Conservation (phyloP, 2,797 vertebrate genomes). For the Manis pentadactyla region DNA sequence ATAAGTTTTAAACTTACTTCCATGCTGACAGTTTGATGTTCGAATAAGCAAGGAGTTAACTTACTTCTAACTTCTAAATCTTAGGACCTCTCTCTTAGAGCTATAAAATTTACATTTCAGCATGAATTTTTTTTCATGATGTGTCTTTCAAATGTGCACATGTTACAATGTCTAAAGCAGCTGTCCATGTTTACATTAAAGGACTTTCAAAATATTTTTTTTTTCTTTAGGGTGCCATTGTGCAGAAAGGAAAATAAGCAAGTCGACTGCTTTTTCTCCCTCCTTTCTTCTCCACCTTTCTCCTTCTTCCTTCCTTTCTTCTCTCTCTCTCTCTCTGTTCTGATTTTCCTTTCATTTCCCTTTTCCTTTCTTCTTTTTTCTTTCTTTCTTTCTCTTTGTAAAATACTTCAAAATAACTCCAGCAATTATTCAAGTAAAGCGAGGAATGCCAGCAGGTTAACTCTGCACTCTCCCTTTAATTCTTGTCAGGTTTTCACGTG, state of each 20-base stretch:
- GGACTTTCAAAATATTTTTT: slow-evolving; percentile 79
- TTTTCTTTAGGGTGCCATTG: slow-evolving; percentile 51
- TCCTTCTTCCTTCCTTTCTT: neutral
- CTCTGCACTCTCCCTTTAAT: slow-evolving; percentile 61
- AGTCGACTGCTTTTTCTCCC: slow-evolving; percentile 21
- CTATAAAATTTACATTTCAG: slow-evolving; percentile 80
- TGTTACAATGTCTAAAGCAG: slow-evolving; percentile 81
- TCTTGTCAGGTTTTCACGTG: slow-evolving; percentile 70
- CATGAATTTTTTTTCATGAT: slow-evolving; percentile 62
- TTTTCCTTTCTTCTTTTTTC: neutral
- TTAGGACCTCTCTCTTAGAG: slow-evolving; percentile 75
- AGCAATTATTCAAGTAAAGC: slow-evolving; percentile 62
- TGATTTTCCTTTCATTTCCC: neutral
- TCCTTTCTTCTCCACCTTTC: neutral
- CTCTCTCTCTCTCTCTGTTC: neutral
- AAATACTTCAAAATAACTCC: slow-evolving; percentile 72
- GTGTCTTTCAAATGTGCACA: slow-evolving; percentile 67
- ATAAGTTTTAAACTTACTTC: slow-evolving; percentile 79
- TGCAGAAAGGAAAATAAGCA: slow-evolving; percentile 72
- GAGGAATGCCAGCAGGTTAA: slow-evolving; percentile 63
- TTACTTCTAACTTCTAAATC: slow-evolving; percentile 84
- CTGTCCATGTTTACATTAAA: slow-evolving; percentile 80
- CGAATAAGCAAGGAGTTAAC: slow-evolving; percentile 84
- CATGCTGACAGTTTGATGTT: slow-evolving; percentile 86
- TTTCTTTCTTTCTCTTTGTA: neutral